Conservation (phyloP, 2,113 vertebrate species). For the Anthoscopus minutus region DNA sequence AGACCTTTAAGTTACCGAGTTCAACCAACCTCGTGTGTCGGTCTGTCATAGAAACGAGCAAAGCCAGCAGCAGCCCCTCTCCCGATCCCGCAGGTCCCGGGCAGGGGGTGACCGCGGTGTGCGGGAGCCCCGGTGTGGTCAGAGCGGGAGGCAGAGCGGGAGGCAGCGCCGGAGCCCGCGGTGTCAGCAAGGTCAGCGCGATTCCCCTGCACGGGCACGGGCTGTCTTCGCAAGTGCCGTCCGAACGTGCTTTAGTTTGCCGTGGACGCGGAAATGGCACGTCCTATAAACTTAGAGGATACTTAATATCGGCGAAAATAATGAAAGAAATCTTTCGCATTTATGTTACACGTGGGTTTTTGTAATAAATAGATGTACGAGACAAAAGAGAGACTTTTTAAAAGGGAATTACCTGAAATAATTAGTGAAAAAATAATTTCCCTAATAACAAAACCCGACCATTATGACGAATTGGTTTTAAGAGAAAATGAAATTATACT, state of each 20-base stretch:
- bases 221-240: fast-evolving
- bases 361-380: neutral
- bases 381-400: neutral
- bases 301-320: neutral
- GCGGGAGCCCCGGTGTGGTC: neutral
- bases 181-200: neutral
- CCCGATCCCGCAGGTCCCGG: neutral
- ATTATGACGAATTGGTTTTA: neutral
- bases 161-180: neutral
- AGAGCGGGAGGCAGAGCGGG: neutral
- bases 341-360: neutral
- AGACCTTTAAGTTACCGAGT: neutral
- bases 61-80: neutral
- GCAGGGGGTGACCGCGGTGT: neutral
- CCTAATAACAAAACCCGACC: neutral
- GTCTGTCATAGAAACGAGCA: neutral
- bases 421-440: neutral
- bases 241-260: neutral
- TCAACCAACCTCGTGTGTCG: neutral
- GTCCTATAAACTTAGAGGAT: neutral
- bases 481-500: neutral
- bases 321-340: neutral
- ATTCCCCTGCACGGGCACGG: fast-evolving
- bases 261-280: neutral
- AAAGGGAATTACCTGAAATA: neutral